Conservation (phyloP, 1,140 invertebrate species). For the Hyles vespertilio region DNA sequence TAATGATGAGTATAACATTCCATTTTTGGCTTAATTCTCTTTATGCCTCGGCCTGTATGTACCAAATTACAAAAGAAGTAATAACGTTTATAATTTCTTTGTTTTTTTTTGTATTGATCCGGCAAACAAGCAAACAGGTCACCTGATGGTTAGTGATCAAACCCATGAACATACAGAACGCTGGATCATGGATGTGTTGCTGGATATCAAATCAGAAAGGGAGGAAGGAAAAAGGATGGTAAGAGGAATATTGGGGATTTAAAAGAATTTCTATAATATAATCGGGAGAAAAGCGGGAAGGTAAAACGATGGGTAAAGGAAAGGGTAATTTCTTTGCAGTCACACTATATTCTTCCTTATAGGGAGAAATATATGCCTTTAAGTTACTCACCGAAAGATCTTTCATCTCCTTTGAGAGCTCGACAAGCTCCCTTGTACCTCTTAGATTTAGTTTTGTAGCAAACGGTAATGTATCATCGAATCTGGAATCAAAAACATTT, state of each 20-base stretch:
- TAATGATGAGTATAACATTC: too few relatives aligned
- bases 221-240: too few relatives aligned
- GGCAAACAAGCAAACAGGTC: too few relatives aligned
- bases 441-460: conserved; percentile 24
- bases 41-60: too few relatives aligned
- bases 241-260: neutral
- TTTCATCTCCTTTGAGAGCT: conserved; percentile 21
- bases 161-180: too few relatives aligned
- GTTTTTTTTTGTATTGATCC: too few relatives aligned
- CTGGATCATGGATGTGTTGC: too few relatives aligned
- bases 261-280: neutral
- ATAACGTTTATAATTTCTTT: too few relatives aligned
- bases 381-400: conserved; percentile 17
- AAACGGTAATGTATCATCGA: conserved; percentile 21
- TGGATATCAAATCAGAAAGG: too few relatives aligned
- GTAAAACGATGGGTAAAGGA: neutral
- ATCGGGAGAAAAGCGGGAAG: neutral
- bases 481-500: conserved; percentile 18
- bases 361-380: neutral
- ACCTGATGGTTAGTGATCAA: too few relatives aligned
- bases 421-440: conserved; percentile 23
- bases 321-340: neutral
- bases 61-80: too few relatives aligned
- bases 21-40: too few relatives aligned
- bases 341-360: neutral